phyloP scores from a whole-genome alignment of 2,888 invertebrate genomes.

The Chelonus formosanus region DNA sequence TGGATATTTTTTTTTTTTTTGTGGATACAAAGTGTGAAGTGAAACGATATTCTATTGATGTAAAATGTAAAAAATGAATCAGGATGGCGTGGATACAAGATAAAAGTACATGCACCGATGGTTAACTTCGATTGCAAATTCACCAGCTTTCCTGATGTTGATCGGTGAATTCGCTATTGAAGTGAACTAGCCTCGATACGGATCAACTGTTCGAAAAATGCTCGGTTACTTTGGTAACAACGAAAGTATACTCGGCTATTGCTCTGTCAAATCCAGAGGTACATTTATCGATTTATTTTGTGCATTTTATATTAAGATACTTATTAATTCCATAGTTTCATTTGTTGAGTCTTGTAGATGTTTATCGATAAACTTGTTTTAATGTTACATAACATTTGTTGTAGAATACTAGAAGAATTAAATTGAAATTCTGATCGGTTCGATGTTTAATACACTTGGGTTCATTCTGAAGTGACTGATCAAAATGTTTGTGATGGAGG shows the following conservation, averaged over 20 bases:
- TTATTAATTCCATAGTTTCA: neutral
- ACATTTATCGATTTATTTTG: constrained; percentile 31
- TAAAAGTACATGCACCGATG: neutral
- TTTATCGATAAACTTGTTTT: no score
- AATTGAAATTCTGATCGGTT: no score
- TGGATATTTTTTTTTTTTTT: neutral
- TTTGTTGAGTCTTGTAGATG: neutral
- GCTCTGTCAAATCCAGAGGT: constrained; percentile 50
- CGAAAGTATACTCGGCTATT: constrained; percentile 59
- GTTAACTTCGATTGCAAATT: no score
- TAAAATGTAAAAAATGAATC: constrained; percentile 5
- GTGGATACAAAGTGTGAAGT: constrained; percentile 3
- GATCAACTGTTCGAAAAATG: constrained; percentile 49
- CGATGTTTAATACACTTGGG: no score
- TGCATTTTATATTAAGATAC: neutral
- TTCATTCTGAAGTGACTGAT: no score
- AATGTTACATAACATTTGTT: no score
- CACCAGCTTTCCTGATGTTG: constrained; percentile 1
- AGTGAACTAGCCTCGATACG: constrained; percentile 35
- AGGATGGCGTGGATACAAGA: neutral
- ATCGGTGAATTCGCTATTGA: constrained; percentile 25
- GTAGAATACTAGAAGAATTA: no score
- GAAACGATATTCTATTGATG: neutral
- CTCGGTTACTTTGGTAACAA: constrained; percentile 56
- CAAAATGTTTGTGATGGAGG: no score